Percentiles rank a stretch among this genome's conserved stretches.
These are phyloP conservation scores for Dendrocopos noguchii DNA, from an alignment of 2,113 vertebrate species.

Conservation along the genomic window DNA sequence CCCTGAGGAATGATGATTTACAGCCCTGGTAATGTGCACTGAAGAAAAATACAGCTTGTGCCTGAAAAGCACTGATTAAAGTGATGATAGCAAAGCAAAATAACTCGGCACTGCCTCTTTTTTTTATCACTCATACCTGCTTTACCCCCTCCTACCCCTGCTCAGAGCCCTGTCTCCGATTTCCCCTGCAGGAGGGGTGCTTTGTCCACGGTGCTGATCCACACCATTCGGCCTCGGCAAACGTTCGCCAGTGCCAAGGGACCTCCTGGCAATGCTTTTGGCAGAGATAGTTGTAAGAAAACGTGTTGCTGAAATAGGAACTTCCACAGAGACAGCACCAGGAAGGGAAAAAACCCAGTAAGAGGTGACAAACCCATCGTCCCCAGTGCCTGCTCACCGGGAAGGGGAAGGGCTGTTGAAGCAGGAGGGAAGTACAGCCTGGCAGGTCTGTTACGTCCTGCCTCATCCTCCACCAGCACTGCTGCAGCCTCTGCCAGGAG, in stretches of 20 bases:
- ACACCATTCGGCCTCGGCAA: neutral
- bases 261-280: neutral
- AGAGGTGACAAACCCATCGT: neutral
- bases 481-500: neutral
- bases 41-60: constrained; percentile 53
- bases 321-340: neutral
- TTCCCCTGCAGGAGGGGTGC: neutral
- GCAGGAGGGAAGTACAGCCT: neutral
- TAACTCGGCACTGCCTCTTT: neutral
- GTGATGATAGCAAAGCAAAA: constrained; percentile 41
- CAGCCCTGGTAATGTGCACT: neutral
- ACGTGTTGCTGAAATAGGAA: constrained; percentile 14
- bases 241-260: neutral
- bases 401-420: neutral
- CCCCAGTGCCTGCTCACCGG: neutral
- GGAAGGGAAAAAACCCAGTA: neutral
- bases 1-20: constrained; percentile 51
- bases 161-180: neutral
- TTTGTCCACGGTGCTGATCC: neutral
- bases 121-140: neutral
- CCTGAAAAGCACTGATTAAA: constrained; percentile 52
- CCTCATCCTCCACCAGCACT: neutral
- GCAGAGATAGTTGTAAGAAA: constrained; percentile 32
- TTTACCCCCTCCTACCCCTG: neutral
- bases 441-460: neutral